phyloP scores from a whole-genome alignment of 2,113 vertebrate genomes.

The Aldabrachelys gigantea region DNA sequence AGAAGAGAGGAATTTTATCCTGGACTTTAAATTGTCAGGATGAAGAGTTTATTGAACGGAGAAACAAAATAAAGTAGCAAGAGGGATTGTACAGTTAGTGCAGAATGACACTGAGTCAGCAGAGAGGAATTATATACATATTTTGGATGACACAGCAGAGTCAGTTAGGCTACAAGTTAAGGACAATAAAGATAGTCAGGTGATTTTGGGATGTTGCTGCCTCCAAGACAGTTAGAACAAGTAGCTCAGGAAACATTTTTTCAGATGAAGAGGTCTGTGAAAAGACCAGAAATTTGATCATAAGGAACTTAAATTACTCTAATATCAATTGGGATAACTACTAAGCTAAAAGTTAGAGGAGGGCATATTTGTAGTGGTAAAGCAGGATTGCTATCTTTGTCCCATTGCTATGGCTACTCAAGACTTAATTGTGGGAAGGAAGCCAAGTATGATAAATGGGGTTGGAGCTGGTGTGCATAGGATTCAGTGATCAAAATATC shows the following conservation, averaged over 20 bases:
- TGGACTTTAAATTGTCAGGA: neutral
- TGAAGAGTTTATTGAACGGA: neutral
- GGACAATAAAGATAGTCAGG: neutral
- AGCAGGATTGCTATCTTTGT: neutral
- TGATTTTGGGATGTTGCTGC: neutral
- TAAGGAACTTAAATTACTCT: neutral
- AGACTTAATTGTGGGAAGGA: neutral
- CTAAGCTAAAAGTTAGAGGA: neutral
- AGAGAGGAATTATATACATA: neutral
- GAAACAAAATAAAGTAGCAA: neutral
- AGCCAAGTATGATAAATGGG: neutral
- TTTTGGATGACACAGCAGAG: neutral
- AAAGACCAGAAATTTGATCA: neutral
- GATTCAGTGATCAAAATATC: neutral
- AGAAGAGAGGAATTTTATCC: neutral
- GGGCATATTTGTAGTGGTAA: accelerated
- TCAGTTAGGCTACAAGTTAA: neutral
- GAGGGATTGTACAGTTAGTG: neutral
- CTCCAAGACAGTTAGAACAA: neutral
- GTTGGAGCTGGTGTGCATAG: neutral
- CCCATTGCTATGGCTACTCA: neutral
- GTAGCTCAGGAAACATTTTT: neutral
- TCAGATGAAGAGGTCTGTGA: neutral
- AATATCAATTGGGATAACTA: neutral
- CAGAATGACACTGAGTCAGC: accelerated